phyloP scores from a whole-genome alignment of 2,888 invertebrate species.

The Elegia similella region DNA sequence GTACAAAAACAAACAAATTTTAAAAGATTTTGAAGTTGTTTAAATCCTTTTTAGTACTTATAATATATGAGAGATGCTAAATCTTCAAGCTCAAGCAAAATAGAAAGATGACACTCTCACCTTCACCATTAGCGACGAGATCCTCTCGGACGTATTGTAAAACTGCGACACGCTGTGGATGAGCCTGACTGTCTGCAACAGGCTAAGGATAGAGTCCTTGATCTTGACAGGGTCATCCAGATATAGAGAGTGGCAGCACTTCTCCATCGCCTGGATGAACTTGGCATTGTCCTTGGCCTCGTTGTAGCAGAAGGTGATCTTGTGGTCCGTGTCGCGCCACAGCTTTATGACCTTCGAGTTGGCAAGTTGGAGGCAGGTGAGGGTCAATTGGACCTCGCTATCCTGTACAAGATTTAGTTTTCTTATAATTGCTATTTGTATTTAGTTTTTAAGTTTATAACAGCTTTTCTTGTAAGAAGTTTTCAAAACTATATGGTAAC shows the following conservation, averaged over 20 bases:
- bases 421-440: too few relatives aligned
- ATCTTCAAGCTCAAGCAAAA: too few relatives aligned
- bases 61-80: too few relatives aligned
- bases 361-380: conserved; percentile 88
- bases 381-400: conserved; percentile 88
- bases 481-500: too few relatives aligned
- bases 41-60: too few relatives aligned
- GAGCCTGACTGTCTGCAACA: conserved; percentile 94
- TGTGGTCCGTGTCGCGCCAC: conserved; percentile 93
- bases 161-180: conserved; percentile 97
- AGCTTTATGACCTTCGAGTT: conserved; percentile 89
- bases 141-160: conserved; percentile 97
- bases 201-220: conserved; percentile 92
- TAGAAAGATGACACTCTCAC: conserved; percentile 63
- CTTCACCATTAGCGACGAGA: conserved; percentile 97
- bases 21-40: too few relatives aligned
- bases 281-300: conserved; percentile 98
- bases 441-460: too few relatives aligned
- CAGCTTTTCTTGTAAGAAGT: too few relatives aligned
- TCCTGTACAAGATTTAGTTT: conserved; percentile 68
- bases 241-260: conserved; percentile 96
- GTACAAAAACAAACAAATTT: too few relatives aligned
- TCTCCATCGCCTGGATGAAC: conserved; percentile 94
- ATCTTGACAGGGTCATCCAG: conserved; percentile 96
- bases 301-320: conserved; percentile 96